Evolutionary conservation across 2,113 vertebrate species (phyloP), one percentile per base, ranked within the genome.

Genomic region (Muscicapa adusta): DNA sequence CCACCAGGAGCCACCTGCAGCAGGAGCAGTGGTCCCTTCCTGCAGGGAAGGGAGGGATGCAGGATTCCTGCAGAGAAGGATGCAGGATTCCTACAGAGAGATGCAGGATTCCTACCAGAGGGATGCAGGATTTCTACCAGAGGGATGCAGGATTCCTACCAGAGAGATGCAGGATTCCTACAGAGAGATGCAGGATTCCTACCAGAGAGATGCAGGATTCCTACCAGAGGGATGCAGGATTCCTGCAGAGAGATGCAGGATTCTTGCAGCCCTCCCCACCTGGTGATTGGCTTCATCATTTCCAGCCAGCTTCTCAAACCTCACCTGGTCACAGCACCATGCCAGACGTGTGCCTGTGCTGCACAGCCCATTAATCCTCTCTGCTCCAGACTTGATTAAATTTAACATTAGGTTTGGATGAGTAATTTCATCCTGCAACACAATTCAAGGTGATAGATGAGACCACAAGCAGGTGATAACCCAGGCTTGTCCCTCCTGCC

Each of bases 371-470:
- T 97, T 97, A 97, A 97, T 97, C 93, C 93, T 96, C 91, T 83
- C 60, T 87, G 91, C 91, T 91, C 89, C 89, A 60, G 93, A 72
- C 95, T 16, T 89, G 94, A 96, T 94, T 97, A 95, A 94, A 96
- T 97, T 97, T 96, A 96, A 94, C 94, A 96, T 97, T 96, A 97
- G 96, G 73, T 81, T 91, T 80, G 95, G 95, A 96, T 97, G 97
- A 96, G 96, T 96, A 96, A 97, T 96, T 97, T 95, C 96, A 96
- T 85, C 94, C 93, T 72, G 92, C 89, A 71, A 93, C 89, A 89
- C 97, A 93, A 91, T 81, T 97, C 96, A 94, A 92, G 88, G 96
- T 94, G 96, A 96, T 96, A 93, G 94, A 97, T 96, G 96, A 95
- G 94, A 73, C 80, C 63, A 66, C 42, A 33, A 65, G 92, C 93